Base-by-base conservation (phyloP, 1,140 invertebrate species). In the Megalopta genalis region DNA sequence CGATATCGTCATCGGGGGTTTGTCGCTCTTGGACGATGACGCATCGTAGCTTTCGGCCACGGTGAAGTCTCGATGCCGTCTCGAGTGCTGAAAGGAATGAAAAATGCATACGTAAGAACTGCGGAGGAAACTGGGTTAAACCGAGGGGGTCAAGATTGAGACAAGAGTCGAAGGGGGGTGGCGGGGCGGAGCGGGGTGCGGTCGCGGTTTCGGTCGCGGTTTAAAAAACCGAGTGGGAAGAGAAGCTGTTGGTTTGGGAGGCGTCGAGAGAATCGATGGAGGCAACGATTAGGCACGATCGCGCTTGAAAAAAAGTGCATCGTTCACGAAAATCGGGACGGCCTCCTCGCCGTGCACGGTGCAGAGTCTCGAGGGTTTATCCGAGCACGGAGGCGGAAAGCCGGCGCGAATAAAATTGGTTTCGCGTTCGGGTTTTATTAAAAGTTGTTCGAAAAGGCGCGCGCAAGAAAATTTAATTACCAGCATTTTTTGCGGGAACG, bases 81-180 rank as follows among this genome's bases (percentile, higher is more conserved):
- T 86, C 5, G 88, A 87, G 74, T 88, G 89, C 89, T 90, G 86
- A 71, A 89, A 89, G 46, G 76, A 25, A 86, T 52, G 79, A 83
- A 84, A 69, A 60, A 83, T 70, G 64, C 77, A 77, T n/a, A 83
- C 66, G 63, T 84, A 54, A 69, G 68, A 72, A 75, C 39, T 42
- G 67, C 60, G 42, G 37, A 59, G 46, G 32, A 46, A 78, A 74
- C 63, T 79, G 62, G 77, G 70, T 79, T 73, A 79, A 66, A 79
- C 16, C 49, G 63, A 73, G 49, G 14, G 70, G 77, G 63, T 79
- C 69, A 60, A 70, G 70, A 72, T 16, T 46, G 42, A 9, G 8
- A 9, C 8, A 14, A 1, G 42, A 14, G 8, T 4, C 4, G 42
- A 9, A 14, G 42, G 42, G 10, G 42, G 12, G 14, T 12, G 14